Evolutionary conservation across 2,888 invertebrate species (phyloP).

Genomic region (Malacosoma neustria): DNA sequence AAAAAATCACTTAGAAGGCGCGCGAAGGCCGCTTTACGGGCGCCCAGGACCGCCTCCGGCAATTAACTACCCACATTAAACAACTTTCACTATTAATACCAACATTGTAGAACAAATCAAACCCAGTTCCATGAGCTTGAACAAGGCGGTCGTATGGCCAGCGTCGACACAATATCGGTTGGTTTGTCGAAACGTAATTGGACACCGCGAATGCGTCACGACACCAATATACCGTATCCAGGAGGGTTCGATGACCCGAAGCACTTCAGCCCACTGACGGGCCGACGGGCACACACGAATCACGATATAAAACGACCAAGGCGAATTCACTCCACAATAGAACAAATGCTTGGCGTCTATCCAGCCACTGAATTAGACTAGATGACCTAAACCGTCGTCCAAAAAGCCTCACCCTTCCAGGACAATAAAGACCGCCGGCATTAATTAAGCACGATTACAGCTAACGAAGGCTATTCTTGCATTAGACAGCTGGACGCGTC

Average conservation of each 20-base stretch:
- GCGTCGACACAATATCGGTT: slow-evolving; percentile 16
- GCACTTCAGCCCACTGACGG: slow-evolving; percentile 27
- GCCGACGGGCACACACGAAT: slow-evolving; percentile 34
- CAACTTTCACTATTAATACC: slow-evolving; percentile 8
- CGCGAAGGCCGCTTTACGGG: slow-evolving; percentile 13
- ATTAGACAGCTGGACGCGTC: not conserved
- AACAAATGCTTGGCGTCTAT: slow-evolving; percentile 62
- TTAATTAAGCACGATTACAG: not conserved
- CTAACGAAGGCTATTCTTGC: not conserved
- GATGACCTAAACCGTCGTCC: slow-evolving; percentile 29
- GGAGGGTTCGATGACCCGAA: slow-evolving; percentile 49
- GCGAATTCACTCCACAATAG: slow-evolving; percentile 52
- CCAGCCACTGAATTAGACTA: slow-evolving; percentile 63
- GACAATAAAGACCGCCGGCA: not conserved
- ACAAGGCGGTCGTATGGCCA: slow-evolving; percentile 21
- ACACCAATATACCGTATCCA: slow-evolving; percentile 37
- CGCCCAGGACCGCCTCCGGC: not conserved
- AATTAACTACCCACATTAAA: not conserved
- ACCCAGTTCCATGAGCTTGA: not conserved
- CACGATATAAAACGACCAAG: slow-evolving; percentile 50
- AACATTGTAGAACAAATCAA: slow-evolving; percentile 8
- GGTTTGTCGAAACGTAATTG: slow-evolving; percentile 23
- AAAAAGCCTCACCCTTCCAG: slow-evolving; percentile 3
- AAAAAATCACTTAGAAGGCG: slow-evolving; percentile 17
- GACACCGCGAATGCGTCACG: slow-evolving; percentile 34